Evolutionary conservation across 2,113 vertebrate species (phyloP).

Genomic region (Rhinolophus ferrumequinum): DNA sequence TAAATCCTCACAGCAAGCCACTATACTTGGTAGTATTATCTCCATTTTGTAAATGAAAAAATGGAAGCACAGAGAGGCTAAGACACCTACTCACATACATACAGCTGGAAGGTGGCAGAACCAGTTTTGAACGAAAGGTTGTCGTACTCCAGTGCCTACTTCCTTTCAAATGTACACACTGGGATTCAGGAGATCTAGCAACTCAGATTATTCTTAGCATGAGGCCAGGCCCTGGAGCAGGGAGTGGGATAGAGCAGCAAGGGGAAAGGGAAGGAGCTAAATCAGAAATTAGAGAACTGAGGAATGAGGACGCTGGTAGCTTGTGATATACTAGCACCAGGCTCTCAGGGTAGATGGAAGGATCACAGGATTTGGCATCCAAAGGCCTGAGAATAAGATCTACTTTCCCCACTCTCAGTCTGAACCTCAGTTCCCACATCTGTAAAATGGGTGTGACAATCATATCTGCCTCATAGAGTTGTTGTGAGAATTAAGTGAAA

Average conservation of each 20-base stretch:
- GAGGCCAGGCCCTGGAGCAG: neutral
- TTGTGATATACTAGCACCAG: neutral
- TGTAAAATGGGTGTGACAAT: neutral
- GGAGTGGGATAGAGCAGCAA: neutral
- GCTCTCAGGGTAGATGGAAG: neutral
- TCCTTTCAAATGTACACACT: neutral
- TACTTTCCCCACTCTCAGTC: neutral
- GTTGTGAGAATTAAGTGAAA: neutral
- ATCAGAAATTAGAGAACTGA: neutral
- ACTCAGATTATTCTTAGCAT: neutral
- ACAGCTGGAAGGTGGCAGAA: neutral
- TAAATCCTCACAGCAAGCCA: constrained; percentile 21
- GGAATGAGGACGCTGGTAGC: neutral
- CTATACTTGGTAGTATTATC: neutral
- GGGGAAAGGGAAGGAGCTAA: neutral
- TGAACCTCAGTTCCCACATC: neutral
- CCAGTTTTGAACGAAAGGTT: neutral
- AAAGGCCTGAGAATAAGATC: neutral
- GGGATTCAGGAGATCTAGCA: neutral
- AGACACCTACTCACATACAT: neutral
- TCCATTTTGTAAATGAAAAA: neutral
- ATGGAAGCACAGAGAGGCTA: neutral
- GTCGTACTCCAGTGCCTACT: neutral
- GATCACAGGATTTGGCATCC: neutral
- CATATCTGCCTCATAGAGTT: neutral